Evolutionary conservation across 2,888 invertebrate genomes (phyloP).

Genomic region (Kryphioiulus occultus): DNA sequence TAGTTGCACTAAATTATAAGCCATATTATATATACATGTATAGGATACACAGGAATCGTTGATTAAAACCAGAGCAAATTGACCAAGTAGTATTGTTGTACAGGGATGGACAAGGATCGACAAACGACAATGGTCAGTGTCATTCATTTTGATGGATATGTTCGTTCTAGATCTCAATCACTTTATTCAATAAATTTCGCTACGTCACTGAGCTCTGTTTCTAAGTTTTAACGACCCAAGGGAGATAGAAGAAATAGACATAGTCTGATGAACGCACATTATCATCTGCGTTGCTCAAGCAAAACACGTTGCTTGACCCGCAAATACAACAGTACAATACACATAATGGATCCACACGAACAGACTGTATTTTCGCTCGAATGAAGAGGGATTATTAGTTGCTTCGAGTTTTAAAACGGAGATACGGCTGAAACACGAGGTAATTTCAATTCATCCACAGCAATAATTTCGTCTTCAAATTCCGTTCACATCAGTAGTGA

Average conservation of each 20-base stretch:
- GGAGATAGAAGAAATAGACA: background rate
- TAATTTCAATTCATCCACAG: conserved; percentile 15
- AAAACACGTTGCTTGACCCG: background rate
- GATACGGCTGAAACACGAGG: conserved; percentile 10
- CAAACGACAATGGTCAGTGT: too few species aligned
- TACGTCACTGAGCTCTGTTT: background rate
- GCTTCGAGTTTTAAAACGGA: background rate
- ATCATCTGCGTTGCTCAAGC: background rate
- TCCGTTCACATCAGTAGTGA: background rate
- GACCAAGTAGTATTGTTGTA: too few species aligned
- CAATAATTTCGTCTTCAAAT: background rate
- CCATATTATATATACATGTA: too few species aligned
- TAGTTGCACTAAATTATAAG: too few species aligned
- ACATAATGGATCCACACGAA: background rate
- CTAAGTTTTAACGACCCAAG: background rate
- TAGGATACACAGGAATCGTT: too few species aligned
- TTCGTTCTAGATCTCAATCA: too few species aligned
- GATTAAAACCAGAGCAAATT: too few species aligned
- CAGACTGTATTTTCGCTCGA: background rate
- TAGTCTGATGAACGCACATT: background rate
- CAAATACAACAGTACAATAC: background rate
- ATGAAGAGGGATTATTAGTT: background rate
- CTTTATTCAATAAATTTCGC: background rate
- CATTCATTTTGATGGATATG: background rate
- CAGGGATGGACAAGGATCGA: too few species aligned